Evolutionary conservation across 2,113 vertebrate species (phyloP), one percentile per base, ranked within the genome.

Genomic region (Mesembrinibis cayennensis): DNA sequence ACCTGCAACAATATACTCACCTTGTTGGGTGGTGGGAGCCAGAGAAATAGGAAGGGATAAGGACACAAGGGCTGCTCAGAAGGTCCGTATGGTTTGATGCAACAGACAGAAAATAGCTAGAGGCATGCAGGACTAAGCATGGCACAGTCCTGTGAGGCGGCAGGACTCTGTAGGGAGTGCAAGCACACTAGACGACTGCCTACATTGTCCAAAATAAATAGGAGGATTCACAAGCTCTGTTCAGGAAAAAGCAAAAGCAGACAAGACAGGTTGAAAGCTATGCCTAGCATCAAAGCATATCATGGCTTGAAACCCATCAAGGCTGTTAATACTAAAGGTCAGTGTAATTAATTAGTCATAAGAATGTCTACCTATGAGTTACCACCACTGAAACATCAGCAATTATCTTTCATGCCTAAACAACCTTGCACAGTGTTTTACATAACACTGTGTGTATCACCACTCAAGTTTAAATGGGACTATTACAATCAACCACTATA

Each of bases 361-460:
- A 77, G 32, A 84, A 90, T 17, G 36, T 52, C 77, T 78, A 83
- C 44, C 58, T 58, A 27, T 29, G 50, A 93, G 53, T 47, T 66
- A 70, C 47, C 5, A 15, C 38, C 90, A 88, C 50, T 2, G 10
- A 88, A 87, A 92, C 44, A 74, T 59, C 82, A 91, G 83, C 80
- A 90, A 91, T 80, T 87, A 84, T 22, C 86, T 83, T 87, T 82
- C 34, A 92, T 72, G 86, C 95, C 95, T 71, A 89, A 96, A 95
- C 86, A 93, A 20, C 67, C 44, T 79, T 59, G 47, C 36, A 49
- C 52, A 71, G 72, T 78, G 86, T 95, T 96, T 91, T 90, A 93
- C 83, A 67, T 84, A 92, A 96, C 85, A 88, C 44, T 65, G 58
- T 69, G 63, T 84, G 63, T 49, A 78, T 38, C 69, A 74, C 32